Base-by-base conservation (phyloP, 2,797 vertebrate genomes). In the Synaphobranchus kaupii region DNA sequence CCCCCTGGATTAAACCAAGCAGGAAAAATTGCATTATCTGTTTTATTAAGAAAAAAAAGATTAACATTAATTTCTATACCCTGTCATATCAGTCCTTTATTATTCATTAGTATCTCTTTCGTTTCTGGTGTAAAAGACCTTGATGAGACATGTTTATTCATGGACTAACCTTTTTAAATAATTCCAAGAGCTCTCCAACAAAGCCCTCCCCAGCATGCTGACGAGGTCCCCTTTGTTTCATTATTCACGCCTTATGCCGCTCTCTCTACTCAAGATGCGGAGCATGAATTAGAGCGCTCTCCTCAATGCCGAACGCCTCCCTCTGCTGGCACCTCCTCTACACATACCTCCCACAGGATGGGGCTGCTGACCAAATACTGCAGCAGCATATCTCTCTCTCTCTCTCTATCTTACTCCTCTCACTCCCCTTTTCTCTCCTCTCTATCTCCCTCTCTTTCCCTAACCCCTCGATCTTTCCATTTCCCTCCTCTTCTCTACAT, bases 111-210 rank as follows among this genome's bases (percentile, higher is more conserved):
- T 93, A 96, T 97, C 96, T 96, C 96, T 94, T 95, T 96, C 95
- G 96, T 97, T 96, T 96, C 94, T 95, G 92, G 94, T 95, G 94
- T 97, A 97, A 97, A 96, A 96, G 96, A 97, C 97, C 97, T 98
- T 98, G 97, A 98, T 98, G 97, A 97, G 97, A 94, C 94, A 98
- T 99, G 97, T 98, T 98, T 99, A 99, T 99, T 99, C 97, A 99
- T 99, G 97, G 97, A 95, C 96, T 98, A 98, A 98, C 98, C 98
- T 98, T 98, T 99, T 98, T 97, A 97, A 98, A 98, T 98, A 98
- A 98, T 98, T 98, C 97, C 95, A 97, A 97, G 97, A 98, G 97
- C 96, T 97, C 96, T 97, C 95, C 95, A 96, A 96, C 97, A 95
- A 97, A 96, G 97, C 95, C 97, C 96, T 97, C 97, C 95, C 96